These are phyloP conservation scores for Drosophila watanabei DNA, from an alignment of 1,140 invertebrate species.

Conservation along the genomic window DNA sequence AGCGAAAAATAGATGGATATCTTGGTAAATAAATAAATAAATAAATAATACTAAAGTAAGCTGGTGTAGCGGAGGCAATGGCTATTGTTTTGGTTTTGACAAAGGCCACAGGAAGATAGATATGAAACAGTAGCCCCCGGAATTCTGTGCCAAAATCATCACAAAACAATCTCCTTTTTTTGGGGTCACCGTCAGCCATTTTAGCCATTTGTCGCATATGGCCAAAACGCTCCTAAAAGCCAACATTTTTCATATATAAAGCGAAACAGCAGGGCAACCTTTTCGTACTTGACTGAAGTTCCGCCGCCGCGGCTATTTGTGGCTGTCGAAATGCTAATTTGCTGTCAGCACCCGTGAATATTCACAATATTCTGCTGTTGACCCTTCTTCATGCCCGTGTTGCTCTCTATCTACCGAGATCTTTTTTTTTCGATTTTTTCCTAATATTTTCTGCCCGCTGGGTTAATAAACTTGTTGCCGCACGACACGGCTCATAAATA, in stretches of 20 bases:
- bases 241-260: conserved; percentile 13
- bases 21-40: conserved; percentile 45
- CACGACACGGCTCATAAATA: conserved; percentile 62
- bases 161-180: conserved; percentile 36
- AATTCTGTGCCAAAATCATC: conserved; percentile 40
- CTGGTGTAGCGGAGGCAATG: conserved; percentile 19
- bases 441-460: conserved; percentile 41
- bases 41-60: conserved; percentile 52
- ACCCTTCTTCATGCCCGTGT: conserved; percentile 43
- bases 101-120: conserved; percentile 53
- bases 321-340: conserved; percentile 53
- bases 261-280: conserved; percentile 27
- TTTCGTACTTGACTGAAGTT: conserved; percentile 32
- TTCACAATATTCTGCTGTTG: conserved; percentile 49
- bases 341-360: conserved; percentile 58
- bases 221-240: conserved; percentile 12
- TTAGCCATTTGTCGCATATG: conserved; percentile 46
- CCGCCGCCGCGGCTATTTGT: conserved; percentile 17
- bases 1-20: conserved; percentile 33
- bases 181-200: conserved; percentile 45
- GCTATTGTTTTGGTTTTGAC: conserved; percentile 52
- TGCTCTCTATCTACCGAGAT: conserved; percentile 6
- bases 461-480: conserved; percentile 77
- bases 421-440: conserved; percentile 8
- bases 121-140: conserved; percentile 42